These are phyloP conservation scores for Catostylus mosaicus DNA, from an alignment of 30 jellyfish, hydroid and myxozoan species.

Conservation along the genomic window DNA sequence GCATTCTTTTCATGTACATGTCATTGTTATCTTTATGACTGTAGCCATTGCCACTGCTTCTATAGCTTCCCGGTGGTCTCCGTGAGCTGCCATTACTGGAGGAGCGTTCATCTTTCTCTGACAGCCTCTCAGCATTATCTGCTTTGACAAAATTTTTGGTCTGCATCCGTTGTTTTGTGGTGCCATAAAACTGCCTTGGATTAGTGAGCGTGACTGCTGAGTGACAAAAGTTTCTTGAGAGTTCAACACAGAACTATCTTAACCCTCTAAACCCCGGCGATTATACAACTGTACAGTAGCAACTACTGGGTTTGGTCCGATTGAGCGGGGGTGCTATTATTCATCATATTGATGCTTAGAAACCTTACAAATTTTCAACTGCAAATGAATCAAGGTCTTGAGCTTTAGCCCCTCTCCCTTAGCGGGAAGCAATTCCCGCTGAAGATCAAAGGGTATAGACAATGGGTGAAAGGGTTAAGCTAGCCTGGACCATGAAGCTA, in stretches of 20 bases:
- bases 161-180: slow-evolving; percentile 62
- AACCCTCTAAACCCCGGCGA: too few relatives aligned
- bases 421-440: too few relatives aligned
- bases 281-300: not conserved
- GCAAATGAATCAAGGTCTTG: too few relatives aligned
- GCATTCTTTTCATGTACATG: slow-evolving; percentile 33
- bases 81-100: slow-evolving; percentile 29
- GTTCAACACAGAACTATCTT: not conserved
- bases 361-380: too few relatives aligned
- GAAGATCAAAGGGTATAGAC: too few relatives aligned
- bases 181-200: slow-evolving; percentile 58
- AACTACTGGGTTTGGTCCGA: not conserved
- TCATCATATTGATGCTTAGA: too few relatives aligned
- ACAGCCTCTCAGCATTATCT: slow-evolving; percentile 59
- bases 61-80: slow-evolving; percentile 30
- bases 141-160: slow-evolving; percentile 71
- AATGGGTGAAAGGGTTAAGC: too few relatives aligned
- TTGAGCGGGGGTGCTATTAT: too few relatives aligned
- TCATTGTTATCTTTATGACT: slow-evolving; percentile 46
- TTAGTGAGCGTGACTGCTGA: slow-evolving; percentile 46
- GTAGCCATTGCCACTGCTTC: slow-evolving; percentile 42
- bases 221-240: not conserved
- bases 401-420: too few relatives aligned
- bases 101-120: slow-evolving; percentile 63
- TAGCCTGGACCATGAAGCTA: too few relatives aligned